Evolutionary conservation across 2,888 invertebrate genomes (phyloP), one percentile per base, ranked within the genome.

Genomic region (Dicycla oo): DNA sequence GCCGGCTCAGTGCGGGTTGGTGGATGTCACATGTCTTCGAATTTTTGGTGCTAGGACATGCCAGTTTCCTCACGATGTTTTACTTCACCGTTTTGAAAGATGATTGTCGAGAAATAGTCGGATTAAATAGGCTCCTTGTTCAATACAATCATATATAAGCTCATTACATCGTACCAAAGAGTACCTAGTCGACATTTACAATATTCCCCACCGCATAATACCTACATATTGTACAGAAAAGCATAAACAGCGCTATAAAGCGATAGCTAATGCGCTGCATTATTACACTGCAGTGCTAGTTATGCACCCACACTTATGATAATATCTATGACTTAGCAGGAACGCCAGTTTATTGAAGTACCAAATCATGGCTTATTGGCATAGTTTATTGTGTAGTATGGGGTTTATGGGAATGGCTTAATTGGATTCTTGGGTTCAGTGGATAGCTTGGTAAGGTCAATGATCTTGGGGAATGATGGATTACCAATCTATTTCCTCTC

Each of bases 221-320:
- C 51, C 54, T 57, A 61, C 57, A 69, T 69, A 64, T 45, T 67
- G 62, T 45, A 69, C 62, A 65, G 71, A 56, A 82, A 63, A 51
- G 34, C 75, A 75, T 81, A 81, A 82, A 81, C 78, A 81, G 79
- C 75, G 75, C 78, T 69, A 51, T 72, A 71, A 78, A 79, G 75
- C 69, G 78, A 78, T 82, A 79, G 57, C 69, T 83, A 81, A 84
- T 67, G 63, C 69, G 53, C 77, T 73, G 74, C 84, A 73, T 75
- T 80, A 84, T 80, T 77, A 54, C 73, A 81, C 80, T 77, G 74
- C 77, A 83, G 74, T 71, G 66, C 69, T 47, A 57, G 71, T 69
- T 84, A 80, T 65, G 77, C 77, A 67, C 53, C 66, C 69, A 76
- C 63, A 74, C 78, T 82, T 71, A 68, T 67, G 84, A 75, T 82